A percentile compares a stretch with the other conserved stretches of the same genome.
Evolutionary conservation across 2,797 vertebrate genomes (phyloP).

Genomic region (Acanthurus leucopareius): DNA sequence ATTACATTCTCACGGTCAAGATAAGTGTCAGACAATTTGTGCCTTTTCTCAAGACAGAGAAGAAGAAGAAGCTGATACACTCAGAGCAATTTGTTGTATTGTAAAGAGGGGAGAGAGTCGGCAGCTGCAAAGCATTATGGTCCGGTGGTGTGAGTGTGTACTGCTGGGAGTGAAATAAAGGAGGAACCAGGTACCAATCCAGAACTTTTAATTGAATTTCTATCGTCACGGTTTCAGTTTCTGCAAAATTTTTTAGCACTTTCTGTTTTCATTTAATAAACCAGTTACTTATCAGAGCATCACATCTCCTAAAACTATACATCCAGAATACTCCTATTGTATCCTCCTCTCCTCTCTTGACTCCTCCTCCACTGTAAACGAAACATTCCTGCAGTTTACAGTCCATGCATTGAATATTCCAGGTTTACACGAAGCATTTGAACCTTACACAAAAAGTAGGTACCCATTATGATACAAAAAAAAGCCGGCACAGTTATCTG

Average conservation of each 20-base stretch:
- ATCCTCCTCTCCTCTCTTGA: background rate
- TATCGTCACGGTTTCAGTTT: background rate
- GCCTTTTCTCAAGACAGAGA: background rate
- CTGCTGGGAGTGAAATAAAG: background rate
- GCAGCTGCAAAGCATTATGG: slow-evolving; percentile 13
- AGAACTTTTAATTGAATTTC: slow-evolving; percentile 15
- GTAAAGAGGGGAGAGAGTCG: background rate
- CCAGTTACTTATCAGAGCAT: background rate
- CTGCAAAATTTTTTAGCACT: background rate
- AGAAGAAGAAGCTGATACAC: background rate
- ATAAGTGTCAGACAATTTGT: background rate
- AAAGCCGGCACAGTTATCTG: no score
- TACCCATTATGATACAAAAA: no score
- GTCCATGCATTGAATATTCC: background rate
- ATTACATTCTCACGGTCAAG: slow-evolving; percentile 10
- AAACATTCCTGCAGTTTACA: no score
- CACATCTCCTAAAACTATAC: background rate
- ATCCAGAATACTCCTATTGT: background rate
- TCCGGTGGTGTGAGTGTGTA: background rate
- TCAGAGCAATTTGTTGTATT: slow-evolving; percentile 3
- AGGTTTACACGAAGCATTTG: background rate
- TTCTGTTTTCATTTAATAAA: slow-evolving; percentile 20
- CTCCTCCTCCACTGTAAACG: background rate
- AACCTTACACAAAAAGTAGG: background rate
- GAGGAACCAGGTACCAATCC: slow-evolving; percentile 4